Percentiles rank a stretch among this genome's conserved stretches.
phyloP scores from a whole-genome alignment of 2,888 invertebrate species.

The Eilema depressum region DNA sequence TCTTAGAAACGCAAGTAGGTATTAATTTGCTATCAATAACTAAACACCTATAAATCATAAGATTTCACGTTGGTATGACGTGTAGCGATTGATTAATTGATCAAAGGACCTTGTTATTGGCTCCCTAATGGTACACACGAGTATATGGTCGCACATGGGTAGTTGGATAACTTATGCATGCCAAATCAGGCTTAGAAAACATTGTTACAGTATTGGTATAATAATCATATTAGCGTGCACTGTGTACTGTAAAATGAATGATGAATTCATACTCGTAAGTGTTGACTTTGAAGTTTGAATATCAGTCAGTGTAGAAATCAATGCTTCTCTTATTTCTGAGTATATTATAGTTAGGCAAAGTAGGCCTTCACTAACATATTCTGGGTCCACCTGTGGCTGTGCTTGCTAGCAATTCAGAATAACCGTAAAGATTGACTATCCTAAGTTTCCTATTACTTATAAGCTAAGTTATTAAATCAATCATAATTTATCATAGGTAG shows the following conservation, averaged over 20 bases:
- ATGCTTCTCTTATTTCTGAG: not conserved
- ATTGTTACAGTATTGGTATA: conserved; percentile 6
- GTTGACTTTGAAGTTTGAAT: not conserved
- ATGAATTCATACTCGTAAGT: not conserved
- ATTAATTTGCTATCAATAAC: conserved; percentile 37
- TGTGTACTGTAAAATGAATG: not conserved
- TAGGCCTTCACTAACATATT: no score
- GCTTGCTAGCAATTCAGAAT: no score
- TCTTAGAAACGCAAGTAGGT: conserved; percentile 18
- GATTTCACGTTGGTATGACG: conserved; percentile 45
- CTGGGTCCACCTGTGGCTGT: no score
- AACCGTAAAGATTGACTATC: no score
- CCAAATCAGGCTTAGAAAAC: conserved; percentile 27
- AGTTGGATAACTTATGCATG: conserved; percentile 20
- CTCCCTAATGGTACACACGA: conserved; percentile 45
- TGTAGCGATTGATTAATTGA: conserved; percentile 52
- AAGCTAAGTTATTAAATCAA: no score
- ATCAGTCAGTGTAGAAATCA: not conserved
- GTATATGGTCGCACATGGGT: conserved; percentile 38
- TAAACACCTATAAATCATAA: conserved; percentile 44
- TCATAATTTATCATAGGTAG: no score
- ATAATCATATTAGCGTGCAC: not conserved
- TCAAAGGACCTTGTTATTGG: conserved; percentile 49
- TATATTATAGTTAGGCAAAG: no score
- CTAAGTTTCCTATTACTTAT: no score